Conservation (phyloP, 2,888 invertebrate species). For the Drosophila prostipennis region DNA sequence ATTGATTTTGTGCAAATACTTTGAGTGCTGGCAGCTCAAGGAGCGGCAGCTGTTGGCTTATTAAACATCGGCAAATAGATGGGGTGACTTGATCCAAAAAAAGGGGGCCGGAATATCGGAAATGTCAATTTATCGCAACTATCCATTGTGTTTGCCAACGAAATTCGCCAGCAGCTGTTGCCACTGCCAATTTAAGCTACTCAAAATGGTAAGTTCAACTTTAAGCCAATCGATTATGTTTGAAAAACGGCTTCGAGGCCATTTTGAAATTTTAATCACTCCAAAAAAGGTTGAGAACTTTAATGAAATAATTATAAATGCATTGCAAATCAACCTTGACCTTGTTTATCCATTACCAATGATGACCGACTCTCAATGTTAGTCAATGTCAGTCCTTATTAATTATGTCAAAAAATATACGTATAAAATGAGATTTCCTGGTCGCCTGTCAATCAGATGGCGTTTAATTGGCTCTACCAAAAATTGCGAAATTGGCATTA, state of each 20-base stretch:
- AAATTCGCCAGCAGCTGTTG: constrained; percentile 26
- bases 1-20: constrained; percentile 60
- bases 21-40: constrained; percentile 13
- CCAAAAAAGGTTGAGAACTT: background rate
- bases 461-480: background rate
- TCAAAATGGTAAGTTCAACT: background rate
- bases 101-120: constrained; percentile 25
- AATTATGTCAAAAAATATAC: background rate
- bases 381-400: background rate
- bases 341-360: background rate
- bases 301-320: background rate
- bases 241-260: no score
- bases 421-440: background rate
- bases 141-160: constrained; percentile 11
- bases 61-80: constrained; percentile 51
- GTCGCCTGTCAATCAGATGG: background rate
- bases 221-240: constrained; percentile 7
- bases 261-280: background rate
- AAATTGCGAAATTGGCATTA: background rate
- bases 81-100: constrained; percentile 12
- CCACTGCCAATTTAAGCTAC: constrained; percentile 4
- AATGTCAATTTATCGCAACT: constrained; percentile 62
- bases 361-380: background rate
- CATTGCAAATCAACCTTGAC: background rate
- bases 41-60: constrained; percentile 20